Base-by-base conservation (phyloP, 1,140 invertebrate species). In the Megalopta genalis region DNA sequence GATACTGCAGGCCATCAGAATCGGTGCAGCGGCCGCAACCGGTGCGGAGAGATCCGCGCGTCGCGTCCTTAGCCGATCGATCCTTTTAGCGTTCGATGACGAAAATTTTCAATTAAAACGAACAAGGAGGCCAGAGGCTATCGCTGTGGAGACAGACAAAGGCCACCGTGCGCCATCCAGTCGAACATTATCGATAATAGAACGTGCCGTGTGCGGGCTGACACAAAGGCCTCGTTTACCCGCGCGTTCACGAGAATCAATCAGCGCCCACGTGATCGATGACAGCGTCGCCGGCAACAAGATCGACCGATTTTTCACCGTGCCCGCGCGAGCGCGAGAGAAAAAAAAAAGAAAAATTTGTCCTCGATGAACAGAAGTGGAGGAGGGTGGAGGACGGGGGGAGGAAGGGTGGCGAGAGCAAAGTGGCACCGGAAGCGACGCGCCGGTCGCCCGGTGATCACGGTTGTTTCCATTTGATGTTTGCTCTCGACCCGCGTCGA, bases 101-200 rank as follows among this genome's bases (percentile, higher is more conserved):
- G 60, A 82, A 66, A 80, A 32, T 37, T 32, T 18, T 32, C 25
- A 16, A 39, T 60, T 57, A 57, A 57, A 57, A 57, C 18, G 69
- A 69, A 80, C 7, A 68, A 80, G 21, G 63, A 67, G 7, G 21
- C 4, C n/a, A 63, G 27, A 9, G 52, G 23, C 49, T 5, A 52
- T 49, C 21, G 67, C 39, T 25, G 25, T 21, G 25, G 5, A 9
- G 54, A 9, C 54, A 9, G 76, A 52, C 42, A 72, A 75, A 83
- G 68, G 57, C n/a, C 32, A 4, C 14, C 18, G 49, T 39, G 60
- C 46, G 39, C 77, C 54, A 73, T 74, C 69, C 42, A 77, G 52
- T 32, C 46, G 46, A 32, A 12, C 23, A n/a, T 83, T 60, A 80
- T 73, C 57, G 52, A 60, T 76, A 72, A 80, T 42, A 49, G 25